These are phyloP conservation scores for Magallana gigas DNA, from an alignment of 1,140 invertebrate species.

Conservation along the genomic window DNA sequence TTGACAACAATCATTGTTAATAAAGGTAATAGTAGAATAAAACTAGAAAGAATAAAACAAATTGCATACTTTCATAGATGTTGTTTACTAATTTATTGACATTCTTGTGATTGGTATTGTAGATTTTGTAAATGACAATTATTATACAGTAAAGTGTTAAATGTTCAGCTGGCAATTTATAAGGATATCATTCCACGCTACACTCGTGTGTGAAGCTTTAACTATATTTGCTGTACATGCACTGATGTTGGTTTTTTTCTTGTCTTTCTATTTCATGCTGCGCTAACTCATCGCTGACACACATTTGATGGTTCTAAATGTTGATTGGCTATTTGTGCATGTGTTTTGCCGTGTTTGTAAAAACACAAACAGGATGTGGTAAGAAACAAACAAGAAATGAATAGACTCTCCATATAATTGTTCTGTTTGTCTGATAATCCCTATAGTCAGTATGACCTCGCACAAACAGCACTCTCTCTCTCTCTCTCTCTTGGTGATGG, in stretches of 20 bases:
- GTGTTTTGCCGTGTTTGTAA: constrained; percentile 44
- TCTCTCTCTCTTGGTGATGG: neutral
- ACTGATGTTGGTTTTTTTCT: constrained; percentile 40
- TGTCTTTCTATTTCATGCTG: constrained; percentile 50
- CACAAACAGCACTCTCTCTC: neutral
- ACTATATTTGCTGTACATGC: constrained; percentile 26
- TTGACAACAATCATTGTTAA: too few relatives aligned
- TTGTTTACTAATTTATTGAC: constrained; percentile 31
- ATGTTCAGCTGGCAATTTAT: neutral
- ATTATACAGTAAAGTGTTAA: neutral
- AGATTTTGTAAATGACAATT: neutral
- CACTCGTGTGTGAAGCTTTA: constrained; percentile 20
- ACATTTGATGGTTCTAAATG: constrained; percentile 52
- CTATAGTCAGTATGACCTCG: neutral
- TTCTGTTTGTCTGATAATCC: neutral
- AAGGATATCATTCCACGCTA: neutral
- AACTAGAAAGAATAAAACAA: neutral
- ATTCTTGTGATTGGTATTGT: neutral
- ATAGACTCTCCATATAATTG: neutral
- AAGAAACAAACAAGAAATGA: constrained; percentile 32
- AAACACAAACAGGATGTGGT: constrained; percentile 57
- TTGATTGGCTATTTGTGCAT: constrained; percentile 60
- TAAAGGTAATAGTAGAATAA: neutral
- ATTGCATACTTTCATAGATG: constrained; percentile 4
- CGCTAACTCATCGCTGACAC: constrained; percentile 50